Evolutionary conservation across 2,888 invertebrate species (phyloP), one percentile per base, ranked within the genome.

Genomic region (Sesamia inferens): DNA sequence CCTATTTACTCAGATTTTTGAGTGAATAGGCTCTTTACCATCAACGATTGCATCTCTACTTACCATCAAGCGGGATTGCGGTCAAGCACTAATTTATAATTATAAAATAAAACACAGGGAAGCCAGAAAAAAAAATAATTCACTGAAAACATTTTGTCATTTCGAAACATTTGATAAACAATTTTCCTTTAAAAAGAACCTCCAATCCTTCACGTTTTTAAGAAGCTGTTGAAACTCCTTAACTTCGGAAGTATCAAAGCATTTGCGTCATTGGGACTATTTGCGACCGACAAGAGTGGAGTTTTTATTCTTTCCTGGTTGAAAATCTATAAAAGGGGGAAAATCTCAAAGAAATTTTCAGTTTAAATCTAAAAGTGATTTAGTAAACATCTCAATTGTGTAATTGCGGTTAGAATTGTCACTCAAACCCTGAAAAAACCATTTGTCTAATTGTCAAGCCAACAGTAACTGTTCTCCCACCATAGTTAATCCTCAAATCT

Each of bases 171-270:
- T 31, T 19, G 2, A 13, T 44, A 2, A 31, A 31, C 59, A 13
- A 6, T 31, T 31, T 6, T 13, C 0, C 4, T 8, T 24, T 7
- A 0, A 31, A 19, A 10, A 31, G 14, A 6, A 51, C 65, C 47
- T 7, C 10, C 51, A 51, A 65, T 13, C 0, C 19, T 39, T 39
- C 73, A 73, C 74, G 75, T 74, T 74, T 74, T 65, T 3, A 0
- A 2, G 74, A 74, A 74, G 76, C 74, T 13, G 7, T 5, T 47
- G 13, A 76, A 76, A 66, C 22, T 57, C 7, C 16, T 39, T 4
- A 24, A 58, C 1, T 58, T 66, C 8, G 4, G 10, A 44, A 66
- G 13, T 66, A 65, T 11, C 7, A 1, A 13, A 5, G 10, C 19
- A 47, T 42, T 61, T 58, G 4, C 57, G 57, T 24, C 24, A 58